Base-by-base conservation (phyloP, 2,888 invertebrate genomes). In the Mayetiola destructor region DNA sequence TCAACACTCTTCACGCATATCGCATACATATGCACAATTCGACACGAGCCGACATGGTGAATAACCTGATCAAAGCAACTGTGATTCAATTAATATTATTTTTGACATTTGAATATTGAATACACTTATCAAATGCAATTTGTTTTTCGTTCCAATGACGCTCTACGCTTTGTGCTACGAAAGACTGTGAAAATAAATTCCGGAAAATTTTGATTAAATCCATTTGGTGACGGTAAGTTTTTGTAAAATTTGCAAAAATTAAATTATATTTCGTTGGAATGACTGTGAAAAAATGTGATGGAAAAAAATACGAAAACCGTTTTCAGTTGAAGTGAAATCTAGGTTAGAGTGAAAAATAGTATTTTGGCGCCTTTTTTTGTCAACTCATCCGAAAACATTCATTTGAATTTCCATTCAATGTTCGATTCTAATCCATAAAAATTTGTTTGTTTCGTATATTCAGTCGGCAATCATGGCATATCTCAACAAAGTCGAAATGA, bases 401-500 rank as follows among this genome's bases (percentile, higher is more conserved):
- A n/a, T n/a, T n/a, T n/a, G n/a, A n/a, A n/a, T n/a, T n/a, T n/a
- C n/a, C n/a, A n/a, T n/a, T n/a, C n/a, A n/a, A n/a, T n/a, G n/a
- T n/a, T n/a, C n/a, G n/a, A n/a, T n/a, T n/a, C n/a, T n/a, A n/a
- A n/a, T n/a, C n/a, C n/a, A n/a, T n/a, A n/a, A n/a, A n/a, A n/a
- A n/a, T n/a, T n/a, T n/a, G n/a, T n/a, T n/a, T n/a, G n/a, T n/a
- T n/a, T n/a, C n/a, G n/a, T n/a, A n/a, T n/a, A n/a, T n/a, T n/a
- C n/a, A n/a, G n/a, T n/a, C 16, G 23, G 8, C n/a, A 48, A 27
- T 16, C 1, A 48, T 48, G 48, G 23, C 54, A 32, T 54, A 27
- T 20, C 18, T 54, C 2, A 30, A 54, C 8, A 23, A 54, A 54
- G 1, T 20, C 6, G 54, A 54, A 32, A 54, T 67, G 58, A 66